Conservation (phyloP, 2,888 invertebrate species). For the Celastrina argiolus region DNA sequence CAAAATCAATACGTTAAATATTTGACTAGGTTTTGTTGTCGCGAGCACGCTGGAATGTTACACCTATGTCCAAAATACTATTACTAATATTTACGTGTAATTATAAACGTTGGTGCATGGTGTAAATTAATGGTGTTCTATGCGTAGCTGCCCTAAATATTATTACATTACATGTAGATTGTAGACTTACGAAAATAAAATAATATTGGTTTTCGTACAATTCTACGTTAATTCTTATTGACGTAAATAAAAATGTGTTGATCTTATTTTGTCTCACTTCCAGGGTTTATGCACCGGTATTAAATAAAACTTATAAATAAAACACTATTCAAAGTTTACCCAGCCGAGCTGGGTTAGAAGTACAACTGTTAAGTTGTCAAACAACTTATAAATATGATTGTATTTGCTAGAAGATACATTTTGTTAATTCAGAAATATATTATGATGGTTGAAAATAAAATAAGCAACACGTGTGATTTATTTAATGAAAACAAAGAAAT, state of each 20-base stretch:
- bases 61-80: background rate
- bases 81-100: background rate
- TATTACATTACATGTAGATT: background rate
- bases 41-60: background rate
- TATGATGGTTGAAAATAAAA: background rate
- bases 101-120: background rate
- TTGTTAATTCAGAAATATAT: background rate
- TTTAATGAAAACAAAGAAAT: background rate
- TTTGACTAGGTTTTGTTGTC: background rate
- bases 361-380: no score
- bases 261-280: background rate
- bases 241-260: background rate
- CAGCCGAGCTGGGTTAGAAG: no score
- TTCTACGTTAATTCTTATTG: background rate
- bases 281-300: background rate
- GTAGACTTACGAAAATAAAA: no score
- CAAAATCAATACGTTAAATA: constrained; percentile 5
- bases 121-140: background rate
- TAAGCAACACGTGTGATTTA: background rate
- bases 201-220: no score
- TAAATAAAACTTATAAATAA: background rate
- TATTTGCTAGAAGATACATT: background rate
- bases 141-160: background rate
- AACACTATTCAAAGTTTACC: no score
- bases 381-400: no score